Base-by-base conservation (phyloP, 1,140 invertebrate genomes). In the Tetranychus urticae region DNA sequence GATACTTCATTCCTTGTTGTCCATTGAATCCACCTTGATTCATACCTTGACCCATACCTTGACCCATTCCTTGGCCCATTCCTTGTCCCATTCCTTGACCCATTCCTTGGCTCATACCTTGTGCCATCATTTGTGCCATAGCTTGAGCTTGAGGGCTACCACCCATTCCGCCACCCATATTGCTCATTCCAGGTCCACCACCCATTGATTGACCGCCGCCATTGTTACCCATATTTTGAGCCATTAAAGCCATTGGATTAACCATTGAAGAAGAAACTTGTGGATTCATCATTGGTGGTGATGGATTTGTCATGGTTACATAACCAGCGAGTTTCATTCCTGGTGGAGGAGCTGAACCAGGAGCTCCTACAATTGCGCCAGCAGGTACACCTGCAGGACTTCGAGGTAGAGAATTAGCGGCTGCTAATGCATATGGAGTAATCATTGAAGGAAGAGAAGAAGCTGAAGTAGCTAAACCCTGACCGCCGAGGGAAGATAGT, bases 291-390 rank as follows among this genome's bases (percentile, higher is more conserved):
- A 45, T 58, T 14, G 37, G 37, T 13, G n/a, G 42, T 31, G 37
- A 46, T n/a, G 37, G 37, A 58, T 58, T 45, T 8, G n/a, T 54
- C 23, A 50, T 35, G 33, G 59, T 60, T 14, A 60, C 59, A 42
- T 60, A 60, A 35, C 59, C 59, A 31, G 59, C 59, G 10, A 60
- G 46, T 39, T 60, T 60, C 59, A 60, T 60, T 4, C 59, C 59
- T 34, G 59, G 59, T 52, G 59, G 59, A 23, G 59, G 59, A 5
- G 34, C n/a, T 13, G 46, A 50, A 34, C 59, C 59, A 6, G 59
- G 59, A 3, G 59, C 59, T 50, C 59, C 59, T 12, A 60, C 48
- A 60, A 60, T 52, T 1, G 59, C 59, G 10, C 59, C 59, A 50
- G 59, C 46, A 33, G 59, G 59, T 3, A 60, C 46, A 54, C 23